Conservation (phyloP, 2,113 vertebrate genomes). For the Axis porcinus region DNA sequence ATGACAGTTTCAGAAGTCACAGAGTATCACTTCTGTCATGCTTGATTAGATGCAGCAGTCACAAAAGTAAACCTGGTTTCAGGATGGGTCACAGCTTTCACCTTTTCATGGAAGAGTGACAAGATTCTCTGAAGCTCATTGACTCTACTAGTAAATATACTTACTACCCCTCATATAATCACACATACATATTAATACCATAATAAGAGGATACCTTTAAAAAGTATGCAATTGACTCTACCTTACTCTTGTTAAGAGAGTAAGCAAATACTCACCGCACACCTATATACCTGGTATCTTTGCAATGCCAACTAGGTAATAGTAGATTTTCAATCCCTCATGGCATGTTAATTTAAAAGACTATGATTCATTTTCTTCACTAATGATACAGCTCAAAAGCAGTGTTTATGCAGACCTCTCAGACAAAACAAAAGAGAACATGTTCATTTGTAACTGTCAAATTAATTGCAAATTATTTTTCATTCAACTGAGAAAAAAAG, state of each 20-base stretch:
- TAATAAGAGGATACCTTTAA: neutral
- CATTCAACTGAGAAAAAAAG: slow-evolving; percentile 50
- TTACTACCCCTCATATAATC: neutral
- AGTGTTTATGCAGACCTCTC: slow-evolving; percentile 31
- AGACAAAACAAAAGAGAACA: slow-evolving; percentile 51
- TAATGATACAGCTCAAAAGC: slow-evolving; percentile 28
- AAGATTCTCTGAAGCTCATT: neutral
- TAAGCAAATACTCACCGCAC: neutral
- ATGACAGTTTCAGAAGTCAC: neutral
- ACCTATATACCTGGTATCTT: neutral
- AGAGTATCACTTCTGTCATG: neutral
- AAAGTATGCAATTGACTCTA: neutral
- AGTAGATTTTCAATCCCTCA: neutral
- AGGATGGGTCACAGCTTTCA: neutral
- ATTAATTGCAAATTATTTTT: slow-evolving; percentile 63
- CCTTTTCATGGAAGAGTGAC: neutral
- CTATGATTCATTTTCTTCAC: slow-evolving; percentile 15
- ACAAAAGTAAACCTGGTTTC: neutral
- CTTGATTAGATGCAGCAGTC: neutral
- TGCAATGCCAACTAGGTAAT: neutral
- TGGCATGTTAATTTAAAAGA: slow-evolving; percentile 24
- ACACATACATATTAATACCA: neutral
- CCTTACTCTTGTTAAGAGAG: neutral
- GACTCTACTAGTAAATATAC: neutral
- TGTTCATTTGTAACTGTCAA: slow-evolving; percentile 61